Evolutionary conservation across 2,113 vertebrate species (phyloP), one percentile per base, ranked within the genome.

Genomic region (Urocynchramus pylzowi): DNA sequence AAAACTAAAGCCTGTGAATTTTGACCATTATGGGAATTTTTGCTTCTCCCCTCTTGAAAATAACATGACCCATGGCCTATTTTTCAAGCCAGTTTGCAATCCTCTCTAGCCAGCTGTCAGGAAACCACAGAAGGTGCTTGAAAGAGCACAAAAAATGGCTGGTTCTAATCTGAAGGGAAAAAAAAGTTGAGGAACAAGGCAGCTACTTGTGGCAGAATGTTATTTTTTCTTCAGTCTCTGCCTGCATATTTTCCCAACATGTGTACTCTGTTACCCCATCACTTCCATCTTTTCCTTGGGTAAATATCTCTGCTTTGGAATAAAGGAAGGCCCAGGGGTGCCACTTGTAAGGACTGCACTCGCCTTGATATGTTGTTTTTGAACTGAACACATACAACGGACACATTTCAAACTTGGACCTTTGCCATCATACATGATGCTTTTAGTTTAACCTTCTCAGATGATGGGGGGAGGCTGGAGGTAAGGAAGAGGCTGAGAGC

Each of bases 121-220:
- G 97, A 98, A 98, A 98, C 97, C 97, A 98, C 97, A 98, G 96
- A 98, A 98, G 97, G 98, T 97, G 96, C 97, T 97, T 97, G 97
- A 97, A 98, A 97, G 96, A 97, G 91, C 95, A 96, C 93, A 97
- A 98, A 96, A 97, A 98, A 98, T 97, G 96, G 97, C 98, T 98
- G 98, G 97, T 98, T 98, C 97, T 97, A 98, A 98, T 98, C 97
- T 97, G 94, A 87, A 97, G 93, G 77, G 13, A 73, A 91, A 95
- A 97, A 97, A 97, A 97, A 89, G 85, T 87, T 92, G 92, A 98
- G 96, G 97, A 98, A 98, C 98, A 98, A 98, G 98, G 98, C 97
- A 97, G 97, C 97, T 98, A 97, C 98, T 98, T 98, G 98, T 98
- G 98, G 97, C 97, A 98, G 97, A 98, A 98, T 98, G 98, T 98